A percentile compares a stretch with the other conserved stretches of the same genome.
These are phyloP conservation scores for Phataginus tricuspis DNA, from an alignment of 2,797 vertebrate species.

Conservation along the genomic window DNA sequence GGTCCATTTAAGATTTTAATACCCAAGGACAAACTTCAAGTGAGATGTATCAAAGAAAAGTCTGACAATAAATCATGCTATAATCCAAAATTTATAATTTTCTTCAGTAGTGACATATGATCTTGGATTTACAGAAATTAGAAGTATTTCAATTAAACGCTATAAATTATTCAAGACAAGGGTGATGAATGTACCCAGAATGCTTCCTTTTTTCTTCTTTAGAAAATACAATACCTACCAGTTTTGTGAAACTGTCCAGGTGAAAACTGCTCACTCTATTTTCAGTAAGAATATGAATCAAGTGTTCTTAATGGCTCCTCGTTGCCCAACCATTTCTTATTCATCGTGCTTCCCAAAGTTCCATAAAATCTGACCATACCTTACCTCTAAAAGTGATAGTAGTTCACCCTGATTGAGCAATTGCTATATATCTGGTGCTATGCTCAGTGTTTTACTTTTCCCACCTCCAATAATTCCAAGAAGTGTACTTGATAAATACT, in stretches of 20 bases:
- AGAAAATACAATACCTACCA: not conserved
- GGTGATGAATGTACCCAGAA: not conserved
- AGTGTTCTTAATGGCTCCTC: not conserved
- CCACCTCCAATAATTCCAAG: not conserved
- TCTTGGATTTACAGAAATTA: not conserved
- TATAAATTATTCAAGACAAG: not conserved
- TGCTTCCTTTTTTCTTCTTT: not conserved
- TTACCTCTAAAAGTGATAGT: not conserved
- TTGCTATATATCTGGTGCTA: not conserved
- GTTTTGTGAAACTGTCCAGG: not conserved
- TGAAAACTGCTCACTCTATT: not conserved
- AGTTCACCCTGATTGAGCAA: not conserved
- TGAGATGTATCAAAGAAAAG: not conserved
- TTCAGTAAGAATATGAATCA: not conserved
- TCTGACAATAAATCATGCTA: not conserved
- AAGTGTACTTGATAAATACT: not conserved
- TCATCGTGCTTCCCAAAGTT: not conserved
- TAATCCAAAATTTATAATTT: not conserved
- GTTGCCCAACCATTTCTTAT: not conserved
- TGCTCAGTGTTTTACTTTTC: not conserved
- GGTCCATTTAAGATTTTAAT: not conserved
- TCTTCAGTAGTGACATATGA: not conserved
- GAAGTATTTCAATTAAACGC: not conserved
- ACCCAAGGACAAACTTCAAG: not conserved
- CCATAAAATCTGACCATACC: not conserved